These are phyloP conservation scores for Hyles euphorbiae DNA, from an alignment of 1,140 invertebrate genomes.

Conservation along the genomic window DNA sequence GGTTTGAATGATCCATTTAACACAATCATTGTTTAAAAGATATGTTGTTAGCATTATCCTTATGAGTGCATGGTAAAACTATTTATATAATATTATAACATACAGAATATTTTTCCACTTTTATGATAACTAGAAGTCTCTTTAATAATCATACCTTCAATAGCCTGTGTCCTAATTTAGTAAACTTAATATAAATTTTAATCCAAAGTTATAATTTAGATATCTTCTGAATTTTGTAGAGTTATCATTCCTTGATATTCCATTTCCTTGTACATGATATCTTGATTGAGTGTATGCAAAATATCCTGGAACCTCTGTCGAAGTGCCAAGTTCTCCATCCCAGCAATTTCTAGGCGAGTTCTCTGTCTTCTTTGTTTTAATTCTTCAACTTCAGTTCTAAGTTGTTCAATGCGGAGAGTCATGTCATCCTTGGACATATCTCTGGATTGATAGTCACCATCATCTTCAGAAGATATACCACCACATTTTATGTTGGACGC, in stretches of 20 bases:
- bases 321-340: conserved; percentile 90
- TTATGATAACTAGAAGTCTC: no score
- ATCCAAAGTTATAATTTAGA: conserved; percentile 48
- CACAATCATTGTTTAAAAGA: no score
- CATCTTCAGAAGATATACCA: conserved; percentile 43
- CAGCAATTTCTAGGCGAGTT: conserved; percentile 88
- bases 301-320: conserved; percentile 88
- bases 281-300: conserved; percentile 84
- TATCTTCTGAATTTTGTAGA: conserved; percentile 59
- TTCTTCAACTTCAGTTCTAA: conserved; percentile 83
- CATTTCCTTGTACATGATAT: conserved; percentile 88
- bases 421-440: conserved; percentile 71
- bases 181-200: no score
- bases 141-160: no score
- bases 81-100: no score
- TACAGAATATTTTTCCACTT: no score
- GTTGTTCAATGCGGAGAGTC: conserved; percentile 74
- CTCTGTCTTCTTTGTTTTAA: conserved; percentile 82
- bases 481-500: conserved; percentile 33
- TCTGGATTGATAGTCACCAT: conserved; percentile 41
- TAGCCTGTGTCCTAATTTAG: no score
- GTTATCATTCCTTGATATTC: conserved; percentile 74
- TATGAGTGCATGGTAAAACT: no score
- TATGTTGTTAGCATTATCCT: no score
- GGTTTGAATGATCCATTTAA: no score